phyloP scores from a whole-genome alignment of 2,888 invertebrate genomes.

The Pyralis farinalis region DNA sequence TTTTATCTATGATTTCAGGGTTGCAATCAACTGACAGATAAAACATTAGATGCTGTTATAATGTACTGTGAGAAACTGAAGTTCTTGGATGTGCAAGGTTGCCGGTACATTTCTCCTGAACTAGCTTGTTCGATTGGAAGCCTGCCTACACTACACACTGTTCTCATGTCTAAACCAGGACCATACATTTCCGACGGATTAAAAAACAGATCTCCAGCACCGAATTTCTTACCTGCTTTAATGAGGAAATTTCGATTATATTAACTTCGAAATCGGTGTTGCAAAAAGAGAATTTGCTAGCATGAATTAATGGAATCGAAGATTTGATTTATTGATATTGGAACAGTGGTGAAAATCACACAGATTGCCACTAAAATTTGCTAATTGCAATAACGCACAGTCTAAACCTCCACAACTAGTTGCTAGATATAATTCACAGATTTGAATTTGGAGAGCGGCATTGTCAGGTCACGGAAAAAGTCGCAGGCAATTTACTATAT shows the following conservation, averaged over 20 bases:
- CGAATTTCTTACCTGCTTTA: conserved; percentile 60
- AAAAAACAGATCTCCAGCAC: conserved; percentile 55
- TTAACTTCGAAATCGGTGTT: conserved; percentile 20
- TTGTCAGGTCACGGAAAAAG: too few relatives aligned
- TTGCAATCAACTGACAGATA: conserved; percentile 82
- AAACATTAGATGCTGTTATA: conserved; percentile 72
- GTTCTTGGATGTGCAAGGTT: conserved; percentile 80
- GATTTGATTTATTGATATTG: too few relatives aligned
- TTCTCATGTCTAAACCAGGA: conserved; percentile 70
- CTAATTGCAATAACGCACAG: too few relatives aligned
- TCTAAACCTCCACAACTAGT: too few relatives aligned
- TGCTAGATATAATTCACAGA: too few relatives aligned
- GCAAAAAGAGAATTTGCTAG: too few relatives aligned
- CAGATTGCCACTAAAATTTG: too few relatives aligned
- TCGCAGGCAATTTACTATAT: too few relatives aligned
- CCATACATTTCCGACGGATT: conserved; percentile 62
- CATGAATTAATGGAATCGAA: too few relatives aligned
- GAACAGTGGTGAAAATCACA: too few relatives aligned
- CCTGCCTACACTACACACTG: conserved; percentile 63
- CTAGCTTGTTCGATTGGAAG: conserved; percentile 60
- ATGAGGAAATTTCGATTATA: conserved; percentile 63
- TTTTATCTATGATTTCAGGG: conserved; percentile 79
- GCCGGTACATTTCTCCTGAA: conserved; percentile 70
- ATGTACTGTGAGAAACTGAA: conserved; percentile 73
- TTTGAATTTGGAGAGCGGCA: too few relatives aligned